These are phyloP conservation scores for Melanotus villosus DNA, from an alignment of 2,888 invertebrate genomes.

Conservation along the genomic window DNA sequence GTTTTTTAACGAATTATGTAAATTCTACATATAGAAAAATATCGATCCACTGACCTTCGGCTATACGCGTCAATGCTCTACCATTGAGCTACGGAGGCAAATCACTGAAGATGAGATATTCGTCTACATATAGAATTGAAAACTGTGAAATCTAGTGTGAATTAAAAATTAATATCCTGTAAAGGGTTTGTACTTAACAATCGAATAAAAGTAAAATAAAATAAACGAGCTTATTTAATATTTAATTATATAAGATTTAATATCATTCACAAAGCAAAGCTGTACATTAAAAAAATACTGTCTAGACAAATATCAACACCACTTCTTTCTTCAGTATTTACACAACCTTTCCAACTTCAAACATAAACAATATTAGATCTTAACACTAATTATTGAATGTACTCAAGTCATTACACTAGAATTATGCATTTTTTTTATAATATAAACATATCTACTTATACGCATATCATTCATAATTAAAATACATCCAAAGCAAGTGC, in stretches of 20 bases:
- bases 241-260: slow-evolving; percentile 40
- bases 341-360: slow-evolving; percentile 54
- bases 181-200: too few relatives aligned
- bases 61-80: too few relatives aligned
- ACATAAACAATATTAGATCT: slow-evolving; percentile 57
- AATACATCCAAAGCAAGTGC: slow-evolving; percentile 48
- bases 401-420: slow-evolving; percentile 47
- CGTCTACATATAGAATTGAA: too few relatives aligned
- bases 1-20: too few relatives aligned
- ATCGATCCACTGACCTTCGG: too few relatives aligned
- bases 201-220: neutral
- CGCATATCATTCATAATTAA: slow-evolving; percentile 22
- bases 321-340: slow-evolving; percentile 56
- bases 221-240: slow-evolving; percentile 21
- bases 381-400: slow-evolving; percentile 64
- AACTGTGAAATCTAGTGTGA: too few relatives aligned
- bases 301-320: slow-evolving; percentile 65
- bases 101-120: too few relatives aligned
- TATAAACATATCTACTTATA: slow-evolving; percentile 16
- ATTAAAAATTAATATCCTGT: too few relatives aligned
- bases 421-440: slow-evolving; percentile 23
- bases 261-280: slow-evolving; percentile 67
- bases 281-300: slow-evolving; percentile 69
- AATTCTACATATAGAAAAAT: too few relatives aligned
- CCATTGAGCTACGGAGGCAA: too few relatives aligned